These are phyloP conservation scores for Tetramorium parvispinum DNA, from an alignment of 1,140 invertebrate genomes.

Conservation along the genomic window DNA sequence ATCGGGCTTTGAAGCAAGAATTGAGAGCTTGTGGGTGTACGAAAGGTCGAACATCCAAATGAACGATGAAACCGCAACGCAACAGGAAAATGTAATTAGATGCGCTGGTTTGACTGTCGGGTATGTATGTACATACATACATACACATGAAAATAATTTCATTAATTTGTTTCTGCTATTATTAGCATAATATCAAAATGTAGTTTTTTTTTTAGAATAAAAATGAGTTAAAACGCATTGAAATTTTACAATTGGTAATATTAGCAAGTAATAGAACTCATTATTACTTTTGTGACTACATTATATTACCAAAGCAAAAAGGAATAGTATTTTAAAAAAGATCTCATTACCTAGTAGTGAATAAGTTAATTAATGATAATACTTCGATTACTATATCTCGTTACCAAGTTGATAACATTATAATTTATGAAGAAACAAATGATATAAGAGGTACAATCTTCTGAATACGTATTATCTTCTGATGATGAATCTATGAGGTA, in stretches of 20 bases:
- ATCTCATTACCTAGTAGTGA: background rate
- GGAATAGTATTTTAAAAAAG: background rate
- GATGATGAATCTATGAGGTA: background rate
- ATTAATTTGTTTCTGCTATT: background rate
- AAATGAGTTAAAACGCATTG: no score
- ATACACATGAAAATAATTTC: no score
- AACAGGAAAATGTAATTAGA: slow-evolving; percentile 31
- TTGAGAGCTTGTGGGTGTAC: background rate
- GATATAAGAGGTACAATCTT: background rate
- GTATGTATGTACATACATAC: background rate
- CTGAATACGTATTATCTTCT: background rate
- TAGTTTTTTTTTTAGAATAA: background rate
- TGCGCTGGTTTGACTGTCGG: background rate
- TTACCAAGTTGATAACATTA: background rate
- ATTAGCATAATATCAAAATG: background rate
- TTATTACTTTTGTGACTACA: no score
- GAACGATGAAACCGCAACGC: background rate
- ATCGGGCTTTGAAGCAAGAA: slow-evolving; percentile 25
- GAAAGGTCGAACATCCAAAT: slow-evolving; percentile 1
- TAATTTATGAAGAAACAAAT: background rate
- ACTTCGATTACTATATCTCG: background rate
- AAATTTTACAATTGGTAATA: no score
- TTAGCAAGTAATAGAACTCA: no score
- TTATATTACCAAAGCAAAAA: no score
- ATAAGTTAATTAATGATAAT: background rate